These are phyloP conservation scores for Apantesis nais DNA, from an alignment of 2,888 invertebrate species.

Conservation along the genomic window DNA sequence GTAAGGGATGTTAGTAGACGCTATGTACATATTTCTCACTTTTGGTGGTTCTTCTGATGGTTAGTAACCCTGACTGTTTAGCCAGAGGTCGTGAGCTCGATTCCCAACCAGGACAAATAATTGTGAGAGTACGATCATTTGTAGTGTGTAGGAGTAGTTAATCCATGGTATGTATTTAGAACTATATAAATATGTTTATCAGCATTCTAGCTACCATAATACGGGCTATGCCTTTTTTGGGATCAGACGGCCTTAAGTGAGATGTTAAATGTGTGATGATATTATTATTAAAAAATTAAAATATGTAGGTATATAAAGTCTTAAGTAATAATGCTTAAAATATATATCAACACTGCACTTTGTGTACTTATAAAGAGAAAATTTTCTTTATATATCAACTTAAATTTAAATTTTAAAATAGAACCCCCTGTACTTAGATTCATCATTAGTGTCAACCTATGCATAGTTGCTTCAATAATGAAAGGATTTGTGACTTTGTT, in stretches of 20 bases:
- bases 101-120: too few relatives aligned
- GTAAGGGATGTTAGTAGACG: background rate
- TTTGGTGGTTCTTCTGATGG: background rate
- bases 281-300: too few relatives aligned
- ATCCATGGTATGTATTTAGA: too few relatives aligned
- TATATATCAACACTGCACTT: background rate
- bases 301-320: background rate
- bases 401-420: conserved; percentile 1
- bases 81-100: background rate
- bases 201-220: too few relatives aligned
- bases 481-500: background rate
- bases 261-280: too few relatives aligned
- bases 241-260: too few relatives aligned
- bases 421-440: too few relatives aligned
- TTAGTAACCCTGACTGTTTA: background rate
- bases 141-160: too few relatives aligned
- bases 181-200: too few relatives aligned
- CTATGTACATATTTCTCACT: background rate
- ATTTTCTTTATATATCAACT: background rate
- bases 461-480: background rate
- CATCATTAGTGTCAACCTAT: background rate
- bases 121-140: too few relatives aligned
- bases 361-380: background rate
- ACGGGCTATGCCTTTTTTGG: too few relatives aligned
- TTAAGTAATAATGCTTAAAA: background rate